Evolutionary conservation across 1,140 invertebrate genomes (phyloP).

Genomic region (Halyomorpha halys): DNA sequence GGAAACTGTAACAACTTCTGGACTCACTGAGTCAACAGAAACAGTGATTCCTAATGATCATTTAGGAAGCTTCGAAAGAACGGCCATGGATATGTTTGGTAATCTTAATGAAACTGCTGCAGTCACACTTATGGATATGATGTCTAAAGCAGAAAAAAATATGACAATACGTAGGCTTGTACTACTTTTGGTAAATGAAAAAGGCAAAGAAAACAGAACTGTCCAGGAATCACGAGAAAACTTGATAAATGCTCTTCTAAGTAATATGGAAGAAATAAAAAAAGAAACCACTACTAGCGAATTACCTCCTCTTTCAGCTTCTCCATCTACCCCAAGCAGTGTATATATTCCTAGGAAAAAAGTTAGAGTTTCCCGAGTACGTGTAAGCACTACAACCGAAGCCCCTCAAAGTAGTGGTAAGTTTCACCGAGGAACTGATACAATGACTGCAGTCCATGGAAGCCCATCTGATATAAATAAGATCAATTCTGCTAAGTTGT

Average conservation of each 20-base stretch:
- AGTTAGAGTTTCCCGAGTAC: constrained; percentile 10
- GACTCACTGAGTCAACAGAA: background rate
- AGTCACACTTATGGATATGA: constrained; percentile 60
- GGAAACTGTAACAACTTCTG: constrained; percentile 9
- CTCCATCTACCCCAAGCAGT: constrained; percentile 26
- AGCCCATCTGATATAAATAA: constrained; percentile 24
- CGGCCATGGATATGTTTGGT: constrained; percentile 58
- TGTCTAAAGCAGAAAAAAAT: constrained; percentile 67
- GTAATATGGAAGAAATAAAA: constrained; percentile 29
- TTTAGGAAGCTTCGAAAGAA: constrained; percentile 36
- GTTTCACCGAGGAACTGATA: constrained; percentile 29
- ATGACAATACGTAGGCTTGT: constrained; percentile 61
- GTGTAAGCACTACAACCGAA: background rate
- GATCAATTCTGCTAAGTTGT: constrained; percentile 25
- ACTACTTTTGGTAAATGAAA: constrained; percentile 55
- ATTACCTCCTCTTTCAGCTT: constrained; percentile 18
- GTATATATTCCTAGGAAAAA: constrained; percentile 15
- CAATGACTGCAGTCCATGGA: constrained; percentile 12
- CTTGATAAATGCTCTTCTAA: constrained; percentile 54
- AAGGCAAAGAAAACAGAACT: constrained; percentile 45
- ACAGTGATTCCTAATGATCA: constrained; percentile 28
- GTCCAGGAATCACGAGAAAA: constrained; percentile 50
- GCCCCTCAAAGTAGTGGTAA: constrained; percentile 20
- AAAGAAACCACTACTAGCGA: background rate
- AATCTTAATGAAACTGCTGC: constrained; percentile 62